Evolutionary conservation across 2,797 vertebrate genomes (phyloP), one percentile per base, ranked within the genome.

Genomic region (Erpetoichthys calabaricus): DNA sequence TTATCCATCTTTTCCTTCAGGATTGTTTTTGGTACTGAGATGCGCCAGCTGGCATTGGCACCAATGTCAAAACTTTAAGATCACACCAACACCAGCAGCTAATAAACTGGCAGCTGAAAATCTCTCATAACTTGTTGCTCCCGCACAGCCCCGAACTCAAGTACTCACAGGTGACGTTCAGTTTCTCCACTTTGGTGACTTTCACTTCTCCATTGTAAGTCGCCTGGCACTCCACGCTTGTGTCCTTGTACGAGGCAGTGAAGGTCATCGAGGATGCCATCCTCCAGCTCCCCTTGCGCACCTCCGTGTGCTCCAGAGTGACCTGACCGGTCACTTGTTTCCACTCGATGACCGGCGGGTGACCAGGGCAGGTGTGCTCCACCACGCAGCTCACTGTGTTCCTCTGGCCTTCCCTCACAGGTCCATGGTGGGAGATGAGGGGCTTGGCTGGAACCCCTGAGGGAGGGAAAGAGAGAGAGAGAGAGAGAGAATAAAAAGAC

Each of bases 361-460:
- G 53, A 53, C 73, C 70, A 42, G 80, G 84, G 66, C 87, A 89
- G 64, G 61, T 67, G 61, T 75, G 75, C 7, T 56, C 62, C 55
- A 75, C 67, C 0, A 82, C 81, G 67, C 87, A 89, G 70, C 85
- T 86, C 58, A 88, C 57, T 50, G 70, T 68, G 56, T 85, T 77
- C 57, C 55, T 44, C 65, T 86, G 74, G 3, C 84, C 85, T 42
- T 83, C 80, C 8, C 64, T 77, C 59, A 77, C 74, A 3, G 70
- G 65, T 42, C 67, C 53, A 7, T 63, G 60, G 45, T 75, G 74
- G 2, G 67, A 79, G 68, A 89, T 70, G 57, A 73, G 62, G 0
- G 86, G 85, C 46, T 65, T 64, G 56, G 72, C 71, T 0, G 78
- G 82, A 7, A 60, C 63, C 4, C 72, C 87, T 89, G 71, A 41